Conservation (phyloP, 2,888 invertebrate genomes). For the Frankliniella intonsa region DNA sequence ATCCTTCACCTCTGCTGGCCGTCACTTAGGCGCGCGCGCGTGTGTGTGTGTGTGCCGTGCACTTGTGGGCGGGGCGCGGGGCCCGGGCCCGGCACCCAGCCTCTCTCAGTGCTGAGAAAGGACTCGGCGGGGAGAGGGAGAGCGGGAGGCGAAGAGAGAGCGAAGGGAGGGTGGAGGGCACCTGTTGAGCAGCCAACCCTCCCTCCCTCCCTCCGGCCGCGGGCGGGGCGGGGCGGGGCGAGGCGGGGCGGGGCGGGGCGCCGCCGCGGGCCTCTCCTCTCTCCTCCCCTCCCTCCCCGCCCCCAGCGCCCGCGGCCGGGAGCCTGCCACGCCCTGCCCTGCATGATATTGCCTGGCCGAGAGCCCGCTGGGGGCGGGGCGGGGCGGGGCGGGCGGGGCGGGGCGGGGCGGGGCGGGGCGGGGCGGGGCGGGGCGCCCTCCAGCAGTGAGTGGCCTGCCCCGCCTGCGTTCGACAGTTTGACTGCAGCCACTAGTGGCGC, state of each 20-base stretch:
- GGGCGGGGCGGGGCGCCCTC: background rate
- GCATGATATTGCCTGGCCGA: background rate
- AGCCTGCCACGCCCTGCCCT: background rate
- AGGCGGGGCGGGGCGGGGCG: no score
- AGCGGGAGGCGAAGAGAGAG: background rate
- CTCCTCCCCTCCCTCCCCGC: background rate
- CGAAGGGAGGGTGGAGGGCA: background rate
- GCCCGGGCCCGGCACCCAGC: background rate
- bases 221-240: no score
- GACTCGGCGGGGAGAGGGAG: background rate
- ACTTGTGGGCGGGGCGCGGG: background rate
- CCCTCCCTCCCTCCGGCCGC: no score
- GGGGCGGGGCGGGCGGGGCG: background rate
- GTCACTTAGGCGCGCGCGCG: no score
- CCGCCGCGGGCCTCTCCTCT: background rate
- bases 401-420: background rate
- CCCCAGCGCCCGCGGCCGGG: background rate
- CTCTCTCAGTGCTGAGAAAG: background rate
- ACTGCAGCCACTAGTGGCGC: background rate
- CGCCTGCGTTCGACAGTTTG: conserved; percentile 1
- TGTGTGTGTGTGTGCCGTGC: no score
- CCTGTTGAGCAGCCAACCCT: background rate
- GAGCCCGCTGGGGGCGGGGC: background rate
- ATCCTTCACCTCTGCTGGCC: no score
- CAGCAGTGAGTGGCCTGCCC: background rate